Conservation (phyloP, 2,888 invertebrate genomes). For the Brachycybe producta region DNA sequence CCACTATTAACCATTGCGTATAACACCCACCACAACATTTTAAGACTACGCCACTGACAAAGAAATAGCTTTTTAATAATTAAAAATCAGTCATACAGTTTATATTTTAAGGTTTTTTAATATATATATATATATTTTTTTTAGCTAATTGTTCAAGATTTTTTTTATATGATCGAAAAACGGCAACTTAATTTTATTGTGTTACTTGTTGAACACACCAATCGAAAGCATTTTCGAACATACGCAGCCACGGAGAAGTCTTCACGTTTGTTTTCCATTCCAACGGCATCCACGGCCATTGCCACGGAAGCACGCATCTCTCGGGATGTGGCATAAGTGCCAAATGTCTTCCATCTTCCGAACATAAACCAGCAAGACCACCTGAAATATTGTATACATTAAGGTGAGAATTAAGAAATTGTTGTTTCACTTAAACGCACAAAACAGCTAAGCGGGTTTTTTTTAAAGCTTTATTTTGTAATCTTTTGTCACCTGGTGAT, state of each 20-base stretch:
- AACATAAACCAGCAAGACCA: conserved; percentile 82
- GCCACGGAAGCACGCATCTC: conserved; percentile 76
- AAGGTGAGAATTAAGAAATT: no score
- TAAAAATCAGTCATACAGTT: no score
- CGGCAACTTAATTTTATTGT: no score
- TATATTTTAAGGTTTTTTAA: no score
- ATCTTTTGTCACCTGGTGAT: conserved; percentile 52
- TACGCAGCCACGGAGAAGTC: conserved; percentile 40
- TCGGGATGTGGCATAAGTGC: conserved; percentile 99
- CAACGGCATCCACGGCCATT: conserved; percentile 61
- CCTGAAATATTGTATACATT: conserved; percentile 41
- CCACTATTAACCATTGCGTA: no score
- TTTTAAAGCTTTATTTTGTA: neutral
- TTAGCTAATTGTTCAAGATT: no score
- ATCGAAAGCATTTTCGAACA: conserved; percentile 40
- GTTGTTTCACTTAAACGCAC: conserved; percentile 24
- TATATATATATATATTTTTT: no score
- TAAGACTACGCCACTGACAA: no score
- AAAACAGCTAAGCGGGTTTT: neutral
- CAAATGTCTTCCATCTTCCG: conserved; percentile 78
- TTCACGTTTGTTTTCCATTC: conserved; percentile 23
- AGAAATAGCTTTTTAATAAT: no score
- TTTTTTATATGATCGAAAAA: no score
- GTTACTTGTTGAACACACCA: conserved; percentile 21
- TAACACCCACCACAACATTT: no score